Evolutionary conservation across 2,797 vertebrate species (phyloP).

Genomic region (Phoxinus dragarum): DNA sequence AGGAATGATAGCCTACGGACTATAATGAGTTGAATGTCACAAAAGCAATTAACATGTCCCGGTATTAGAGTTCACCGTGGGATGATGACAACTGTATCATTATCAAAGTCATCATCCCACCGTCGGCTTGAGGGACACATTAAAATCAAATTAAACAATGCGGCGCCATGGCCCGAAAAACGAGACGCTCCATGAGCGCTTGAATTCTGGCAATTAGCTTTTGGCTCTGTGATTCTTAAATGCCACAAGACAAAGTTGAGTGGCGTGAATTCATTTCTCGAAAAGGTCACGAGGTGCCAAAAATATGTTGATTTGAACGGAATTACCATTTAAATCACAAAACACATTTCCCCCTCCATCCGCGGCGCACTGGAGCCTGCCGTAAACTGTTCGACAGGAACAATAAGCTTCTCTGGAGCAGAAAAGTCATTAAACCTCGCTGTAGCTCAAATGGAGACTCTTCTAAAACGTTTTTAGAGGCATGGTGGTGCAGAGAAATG

Average conservation of each 20-base stretch:
- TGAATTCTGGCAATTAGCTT: conserved; percentile 76
- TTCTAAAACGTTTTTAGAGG: conserved; percentile 70
- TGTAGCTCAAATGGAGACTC: conserved; percentile 62
- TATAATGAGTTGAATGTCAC: conserved; percentile 77
- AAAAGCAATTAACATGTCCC: conserved; percentile 77
- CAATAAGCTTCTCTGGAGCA: conserved; percentile 71
- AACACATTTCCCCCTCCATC: conserved; percentile 60
- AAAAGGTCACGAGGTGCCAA: conserved; percentile 83
- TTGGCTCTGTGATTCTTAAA: conserved; percentile 76
- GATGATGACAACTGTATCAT: conserved; percentile 83
- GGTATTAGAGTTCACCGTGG: conserved; percentile 78
- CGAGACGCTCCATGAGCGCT: conserved; percentile 70
- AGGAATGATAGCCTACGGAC: conserved; percentile 65
- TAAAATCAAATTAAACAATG: conserved; percentile 85
- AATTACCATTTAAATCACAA: conserved; percentile 76
- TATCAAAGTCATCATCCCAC: conserved; percentile 74
- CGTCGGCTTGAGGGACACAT: conserved; percentile 80
- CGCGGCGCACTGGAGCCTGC: conserved; percentile 59
- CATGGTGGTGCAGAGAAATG: conserved; percentile 58
- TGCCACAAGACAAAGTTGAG: conserved; percentile 80
- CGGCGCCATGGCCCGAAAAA: conserved; percentile 74
- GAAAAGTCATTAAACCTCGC: conserved; percentile 58
- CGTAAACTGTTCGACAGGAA: conserved; percentile 72
- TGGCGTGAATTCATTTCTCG: conserved; percentile 71
- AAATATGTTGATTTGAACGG: conserved; percentile 78